Evolutionary conservation across 2,797 vertebrate genomes (phyloP).

Genomic region (Centropyge bicolor): DNA sequence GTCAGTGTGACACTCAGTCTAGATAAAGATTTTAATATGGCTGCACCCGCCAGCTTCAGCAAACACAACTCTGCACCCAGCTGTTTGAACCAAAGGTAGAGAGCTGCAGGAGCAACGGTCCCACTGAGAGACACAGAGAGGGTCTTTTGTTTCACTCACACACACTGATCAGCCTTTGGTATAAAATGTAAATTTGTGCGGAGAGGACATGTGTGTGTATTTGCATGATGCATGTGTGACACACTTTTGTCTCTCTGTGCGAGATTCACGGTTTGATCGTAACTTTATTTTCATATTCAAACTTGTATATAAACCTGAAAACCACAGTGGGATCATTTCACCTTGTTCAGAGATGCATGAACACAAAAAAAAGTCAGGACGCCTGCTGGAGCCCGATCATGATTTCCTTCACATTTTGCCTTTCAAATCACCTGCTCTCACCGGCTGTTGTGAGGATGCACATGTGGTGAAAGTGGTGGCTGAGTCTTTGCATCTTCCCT

Average conservation of each 20-base stretch:
- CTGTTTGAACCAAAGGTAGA: conserved; percentile 55
- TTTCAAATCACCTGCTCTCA: conserved; percentile 55
- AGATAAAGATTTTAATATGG: conserved; percentile 26
- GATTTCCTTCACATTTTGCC: conserved; percentile 47
- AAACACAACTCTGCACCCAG: conserved; percentile 24
- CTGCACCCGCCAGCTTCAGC: conserved; percentile 30
- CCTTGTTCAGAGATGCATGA: neutral
- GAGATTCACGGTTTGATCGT: conserved; percentile 31
- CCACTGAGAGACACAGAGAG: conserved; percentile 16
- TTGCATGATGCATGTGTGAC: conserved; percentile 48
- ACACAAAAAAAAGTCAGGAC: neutral
- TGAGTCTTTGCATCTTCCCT: conserved; percentile 28
- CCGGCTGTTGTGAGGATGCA: neutral
- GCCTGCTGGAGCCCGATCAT: conserved; percentile 7
- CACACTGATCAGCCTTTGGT: conserved; percentile 25
- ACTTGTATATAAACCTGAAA: conserved; percentile 40
- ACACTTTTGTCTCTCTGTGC: neutral
- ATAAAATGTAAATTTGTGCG: conserved; percentile 62
- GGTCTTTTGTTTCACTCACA: conserved; percentile 40
- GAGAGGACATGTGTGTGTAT: conserved; percentile 17
- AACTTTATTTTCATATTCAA: conserved; percentile 73
- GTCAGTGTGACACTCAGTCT: conserved; percentile 13
- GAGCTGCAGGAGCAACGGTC: conserved; percentile 23
- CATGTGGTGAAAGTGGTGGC: conserved; percentile 5
- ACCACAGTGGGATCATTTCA: neutral